These are phyloP conservation scores for Leucozona laternaria DNA, from an alignment of 2,888 invertebrate species.

Conservation along the genomic window DNA sequence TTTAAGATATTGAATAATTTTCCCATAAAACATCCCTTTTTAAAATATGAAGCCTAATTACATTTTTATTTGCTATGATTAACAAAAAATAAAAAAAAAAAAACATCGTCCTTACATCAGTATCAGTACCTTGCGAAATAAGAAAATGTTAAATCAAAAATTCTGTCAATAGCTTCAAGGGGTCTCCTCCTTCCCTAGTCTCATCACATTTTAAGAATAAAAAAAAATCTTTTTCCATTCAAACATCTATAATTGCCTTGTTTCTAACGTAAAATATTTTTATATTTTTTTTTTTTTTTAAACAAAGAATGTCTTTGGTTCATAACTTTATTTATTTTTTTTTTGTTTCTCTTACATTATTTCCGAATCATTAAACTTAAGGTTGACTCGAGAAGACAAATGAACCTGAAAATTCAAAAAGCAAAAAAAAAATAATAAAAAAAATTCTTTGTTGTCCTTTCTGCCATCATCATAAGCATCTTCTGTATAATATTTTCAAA, in stretches of 20 bases:
- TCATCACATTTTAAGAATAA: neutral
- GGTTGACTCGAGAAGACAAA: constrained; percentile 47
- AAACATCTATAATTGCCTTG: constrained; percentile 16
- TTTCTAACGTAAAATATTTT: constrained; percentile 2
- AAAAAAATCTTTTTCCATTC: neutral
- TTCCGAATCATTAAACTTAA: constrained; percentile 66
- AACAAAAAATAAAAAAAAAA: too few species aligned
- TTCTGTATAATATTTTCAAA: constrained; percentile 35
- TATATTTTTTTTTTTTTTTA: neutral
- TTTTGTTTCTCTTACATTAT: constrained; percentile 28
- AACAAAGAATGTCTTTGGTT: constrained; percentile 23
- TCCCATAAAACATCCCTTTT: too few species aligned
- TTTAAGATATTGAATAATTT: too few species aligned
- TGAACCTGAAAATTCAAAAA: constrained; percentile 18
- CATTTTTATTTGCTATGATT: neutral
- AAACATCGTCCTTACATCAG: too few species aligned
- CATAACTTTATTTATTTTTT: constrained; percentile 12
- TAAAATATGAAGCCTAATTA: neutral
- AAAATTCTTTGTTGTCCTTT: constrained; percentile 1
- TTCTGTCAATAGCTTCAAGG: neutral
- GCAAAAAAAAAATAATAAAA: constrained; percentile 7
- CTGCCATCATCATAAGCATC: neutral
- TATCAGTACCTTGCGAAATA: too few species aligned
- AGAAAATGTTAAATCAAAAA: neutral
- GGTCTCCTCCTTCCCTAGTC: too few species aligned